Base-by-base conservation (phyloP, 2,888 invertebrate genomes). In the Cheilosia pagana region DNA sequence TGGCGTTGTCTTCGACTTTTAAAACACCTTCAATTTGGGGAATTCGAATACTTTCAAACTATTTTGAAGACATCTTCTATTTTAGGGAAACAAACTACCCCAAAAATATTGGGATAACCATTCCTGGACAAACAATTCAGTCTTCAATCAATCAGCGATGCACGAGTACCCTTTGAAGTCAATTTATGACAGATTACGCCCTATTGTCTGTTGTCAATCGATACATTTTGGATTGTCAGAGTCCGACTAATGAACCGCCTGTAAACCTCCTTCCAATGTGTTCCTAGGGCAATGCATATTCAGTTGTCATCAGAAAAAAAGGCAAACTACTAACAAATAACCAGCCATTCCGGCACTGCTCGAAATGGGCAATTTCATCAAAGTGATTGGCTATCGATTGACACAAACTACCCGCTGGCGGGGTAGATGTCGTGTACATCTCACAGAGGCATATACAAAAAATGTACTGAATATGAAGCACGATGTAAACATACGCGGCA, bases 321-420 rank as follows among this genome's bases (percentile, higher is more conserved):
- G 23, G 31, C 70, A 25, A 78, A 50, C 57, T 48, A 53, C 16
- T 19, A 53, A 28, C 50, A 48, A 16, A 25, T 8, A 31, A 19
- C 43, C 52, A 14, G 25, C 31, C 48, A 28, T 76, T 81, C 83
- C 74, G 45, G 62, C 39, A 41, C 25, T n/a, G 68, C 41, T 59
- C 79, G n/a, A 41, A 70, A 83, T 65, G 79, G 68, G 63, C 70
- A 75, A 60, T 85, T 75, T 60, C 70, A 74, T 79, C 74, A 72
- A 65, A 75, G 81, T 65, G 75, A 85, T 85, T 79, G 83, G 39
- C 68, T 81, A 85, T 85, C 83, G 70, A 85, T 85, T 85, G 83
- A 48, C 70, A 60, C 52, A 60, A 85, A 81, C 71, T 75, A 75
- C 59, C 60, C 79, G 55, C 78, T 35, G 21, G 82, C n/a, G 50